A percentile compares a stretch with the other conserved stretches of the same genome.
These are phyloP conservation scores for Cliona cf. orientalis DNA, from an alignment of 37 sponge, comb jelly and placozoan species.

Conservation along the genomic window DNA sequence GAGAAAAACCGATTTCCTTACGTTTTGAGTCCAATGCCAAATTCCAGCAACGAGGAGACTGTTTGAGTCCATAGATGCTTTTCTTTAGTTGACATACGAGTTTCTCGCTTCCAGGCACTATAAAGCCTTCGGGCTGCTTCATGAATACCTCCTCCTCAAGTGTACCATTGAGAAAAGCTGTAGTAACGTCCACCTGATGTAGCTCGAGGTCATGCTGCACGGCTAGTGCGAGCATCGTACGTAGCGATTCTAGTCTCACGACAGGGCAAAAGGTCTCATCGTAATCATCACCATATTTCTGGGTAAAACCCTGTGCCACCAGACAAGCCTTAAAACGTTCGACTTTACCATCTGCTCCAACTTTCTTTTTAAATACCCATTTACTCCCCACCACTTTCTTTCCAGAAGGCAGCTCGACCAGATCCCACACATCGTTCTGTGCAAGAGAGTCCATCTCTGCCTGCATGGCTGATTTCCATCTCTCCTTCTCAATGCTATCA, in stretches of 20 bases:
- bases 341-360: constrained; percentile 42
- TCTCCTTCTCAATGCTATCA: constrained; percentile 35
- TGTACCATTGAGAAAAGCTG: constrained; percentile 59
- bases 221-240: constrained; percentile 50
- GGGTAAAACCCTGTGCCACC: constrained; percentile 64
- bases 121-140: too few species aligned
- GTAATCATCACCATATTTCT: constrained; percentile 58
- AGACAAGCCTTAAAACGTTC: constrained; percentile 61
- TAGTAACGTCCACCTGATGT: constrained; percentile 61
- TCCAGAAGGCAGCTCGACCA: constrained; percentile 46
- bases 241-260: constrained; percentile 58
- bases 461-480: constrained; percentile 64
- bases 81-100: too few species aligned
- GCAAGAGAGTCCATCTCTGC: constrained; percentile 63
- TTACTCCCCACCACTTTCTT: constrained; percentile 62
- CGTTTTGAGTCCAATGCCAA: too few species aligned
- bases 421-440: constrained; percentile 65
- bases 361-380: constrained; percentile 64
- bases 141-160: constrained; percentile 64
- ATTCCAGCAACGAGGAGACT: too few species aligned
- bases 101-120: too few species aligned
- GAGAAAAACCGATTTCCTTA: constrained; percentile 49
- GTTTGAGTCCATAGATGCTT: too few species aligned
- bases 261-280: constrained; percentile 74
- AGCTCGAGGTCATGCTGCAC: constrained; percentile 49